phyloP scores from a whole-genome alignment of 1,140 invertebrate species.

The Aphaenogaster ashmeadi region DNA sequence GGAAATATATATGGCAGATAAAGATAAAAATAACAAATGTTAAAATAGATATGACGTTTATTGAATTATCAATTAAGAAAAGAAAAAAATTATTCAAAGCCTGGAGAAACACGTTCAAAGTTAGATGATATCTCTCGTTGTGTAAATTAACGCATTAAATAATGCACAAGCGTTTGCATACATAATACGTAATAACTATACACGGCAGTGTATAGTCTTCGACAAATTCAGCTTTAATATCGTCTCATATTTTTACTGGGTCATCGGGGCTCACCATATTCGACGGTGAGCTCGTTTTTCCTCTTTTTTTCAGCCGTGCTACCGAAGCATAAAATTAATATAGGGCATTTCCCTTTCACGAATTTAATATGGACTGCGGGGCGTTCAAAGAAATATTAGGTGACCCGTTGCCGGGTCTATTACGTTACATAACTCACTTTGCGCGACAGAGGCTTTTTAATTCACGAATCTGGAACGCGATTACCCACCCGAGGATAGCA shows the following conservation, averaged over 20 bases:
- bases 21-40: neutral
- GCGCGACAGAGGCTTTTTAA: conserved; percentile 21
- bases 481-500: neutral
- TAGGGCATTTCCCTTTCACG: conserved; percentile 30
- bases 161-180: neutral
- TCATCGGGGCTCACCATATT: conserved; percentile 14
- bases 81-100: neutral
- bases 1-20: neutral
- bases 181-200: neutral
- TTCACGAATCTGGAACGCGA: conserved; percentile 18
- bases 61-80: neutral
- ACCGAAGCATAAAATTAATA: conserved; percentile 48
- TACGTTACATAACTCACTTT: conserved; percentile 44
- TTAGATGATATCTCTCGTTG: neutral
- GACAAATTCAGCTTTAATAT: conserved; percentile 26
- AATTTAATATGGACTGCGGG: conserved; percentile 20
- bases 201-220: neutral
- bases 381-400: conserved; percentile 48
- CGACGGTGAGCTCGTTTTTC: neutral
- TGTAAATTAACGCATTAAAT: neutral
- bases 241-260: conserved; percentile 5
- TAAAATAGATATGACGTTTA: neutral
- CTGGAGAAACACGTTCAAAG: neutral
- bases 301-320: conserved; percentile 22
- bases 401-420: conserved; percentile 26